Evolutionary conservation across 2,797 vertebrate genomes (phyloP).

Genomic region (Gila robusta): DNA sequence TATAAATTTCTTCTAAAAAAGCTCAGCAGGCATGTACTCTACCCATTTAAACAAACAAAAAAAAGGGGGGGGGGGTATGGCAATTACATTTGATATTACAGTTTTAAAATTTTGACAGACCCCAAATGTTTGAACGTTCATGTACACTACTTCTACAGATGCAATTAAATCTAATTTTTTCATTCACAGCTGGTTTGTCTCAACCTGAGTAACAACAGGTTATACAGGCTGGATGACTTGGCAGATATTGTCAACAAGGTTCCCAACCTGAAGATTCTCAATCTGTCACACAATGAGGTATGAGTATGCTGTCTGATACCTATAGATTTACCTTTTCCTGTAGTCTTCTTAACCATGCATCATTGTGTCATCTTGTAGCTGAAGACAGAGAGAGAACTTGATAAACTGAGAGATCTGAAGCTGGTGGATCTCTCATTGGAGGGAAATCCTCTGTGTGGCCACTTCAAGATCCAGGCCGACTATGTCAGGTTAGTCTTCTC

Average conservation of each 20-base stretch:
- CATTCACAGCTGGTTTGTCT: constrained; percentile 82
- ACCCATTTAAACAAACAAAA: no score
- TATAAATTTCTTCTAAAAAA: background rate
- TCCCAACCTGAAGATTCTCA: constrained; percentile 87
- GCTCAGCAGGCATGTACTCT: background rate
- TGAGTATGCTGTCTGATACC: background rate
- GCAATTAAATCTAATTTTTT: background rate
- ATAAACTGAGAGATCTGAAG: constrained; percentile 89
- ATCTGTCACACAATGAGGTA: constrained; percentile 90
- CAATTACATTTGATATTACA: background rate
- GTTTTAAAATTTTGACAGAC: background rate
- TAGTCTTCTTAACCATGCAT: background rate
- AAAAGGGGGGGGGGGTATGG: background rate
- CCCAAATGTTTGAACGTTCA: background rate
- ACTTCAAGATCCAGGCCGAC: constrained; percentile 85
- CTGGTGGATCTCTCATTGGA: constrained; percentile 90
- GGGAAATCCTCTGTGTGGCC: constrained; percentile 84
- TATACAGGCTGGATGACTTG: constrained; percentile 87
- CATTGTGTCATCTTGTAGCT: constrained; percentile 73
- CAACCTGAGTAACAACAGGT: constrained; percentile 88
- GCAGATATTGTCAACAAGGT: constrained; percentile 82
- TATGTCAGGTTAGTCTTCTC: constrained; percentile 89
- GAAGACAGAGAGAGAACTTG: constrained; percentile 88
- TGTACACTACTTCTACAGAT: background rate
- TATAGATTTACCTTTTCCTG: background rate